Percentiles rank a stretch among this genome's conserved stretches.
phyloP scores from a whole-genome alignment of 2,113 vertebrate genomes.

The Cephalopterus ornatus region DNA sequence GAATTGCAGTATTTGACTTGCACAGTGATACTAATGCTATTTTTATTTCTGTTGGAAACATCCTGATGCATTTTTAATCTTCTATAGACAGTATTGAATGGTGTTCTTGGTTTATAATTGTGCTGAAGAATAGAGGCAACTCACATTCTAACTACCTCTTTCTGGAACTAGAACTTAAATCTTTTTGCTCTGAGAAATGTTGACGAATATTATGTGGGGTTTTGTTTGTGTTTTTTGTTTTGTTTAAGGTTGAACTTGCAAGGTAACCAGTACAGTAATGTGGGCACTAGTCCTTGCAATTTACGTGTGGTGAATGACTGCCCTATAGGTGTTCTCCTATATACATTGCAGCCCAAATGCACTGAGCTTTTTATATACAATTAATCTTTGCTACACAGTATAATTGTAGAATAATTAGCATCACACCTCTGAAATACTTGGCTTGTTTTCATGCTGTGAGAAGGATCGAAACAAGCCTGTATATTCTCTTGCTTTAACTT shows the following conservation, averaged over 20 bases:
- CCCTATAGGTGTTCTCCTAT: rapidly evolving
- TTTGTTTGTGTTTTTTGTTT: background rate
- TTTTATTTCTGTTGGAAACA: background rate
- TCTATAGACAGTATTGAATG: background rate
- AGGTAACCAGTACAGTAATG: background rate
- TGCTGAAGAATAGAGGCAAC: background rate
- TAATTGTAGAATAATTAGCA: background rate
- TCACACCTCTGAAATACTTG: background rate
- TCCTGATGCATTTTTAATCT: background rate
- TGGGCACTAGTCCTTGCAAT: background rate
- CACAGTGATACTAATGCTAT: background rate
- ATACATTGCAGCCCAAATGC: background rate
- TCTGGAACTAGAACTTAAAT: background rate
- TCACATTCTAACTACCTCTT: background rate
- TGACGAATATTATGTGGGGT: background rate
- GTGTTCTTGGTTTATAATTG: background rate
- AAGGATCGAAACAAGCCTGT: background rate
- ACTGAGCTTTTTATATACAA: background rate
- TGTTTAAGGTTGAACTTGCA: background rate
- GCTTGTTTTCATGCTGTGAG: background rate
- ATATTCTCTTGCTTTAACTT: background rate
- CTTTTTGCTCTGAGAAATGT: background rate
- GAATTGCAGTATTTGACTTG: background rate
- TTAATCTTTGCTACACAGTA: background rate
- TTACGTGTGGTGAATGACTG: background rate